Percentiles rank a stretch among this genome's conserved stretches.
These are phyloP conservation scores for Panonychus citri DNA, from an alignment of 1,140 invertebrate species.

Conservation along the genomic window DNA sequence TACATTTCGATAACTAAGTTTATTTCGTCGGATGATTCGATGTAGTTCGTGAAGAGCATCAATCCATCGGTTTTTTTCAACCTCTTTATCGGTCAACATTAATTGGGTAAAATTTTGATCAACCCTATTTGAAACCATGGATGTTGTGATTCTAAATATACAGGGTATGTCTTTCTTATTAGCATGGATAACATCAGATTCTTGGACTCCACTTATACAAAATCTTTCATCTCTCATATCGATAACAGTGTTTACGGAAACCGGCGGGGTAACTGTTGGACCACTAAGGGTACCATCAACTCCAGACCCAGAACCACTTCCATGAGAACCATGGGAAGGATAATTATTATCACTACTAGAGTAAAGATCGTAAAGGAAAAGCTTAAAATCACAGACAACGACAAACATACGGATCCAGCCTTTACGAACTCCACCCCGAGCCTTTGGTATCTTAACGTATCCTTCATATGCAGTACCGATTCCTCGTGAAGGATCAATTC, in stretches of 20 bases:
- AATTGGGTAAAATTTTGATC: conserved; percentile 31
- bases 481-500: conserved; percentile 85
- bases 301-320: background rate
- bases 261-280: conserved; percentile 4
- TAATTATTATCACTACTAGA: conserved; percentile 19
- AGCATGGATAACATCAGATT: conserved; percentile 96
- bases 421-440: conserved; percentile 77
- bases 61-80: conserved; percentile 95
- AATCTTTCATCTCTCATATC: conserved; percentile 68
- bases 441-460: conserved; percentile 84
- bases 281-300: background rate
- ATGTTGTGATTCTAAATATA: conserved; percentile 69
- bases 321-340: background rate
- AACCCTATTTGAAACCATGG: conserved; percentile 15
- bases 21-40: conserved; percentile 83
- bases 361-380: conserved; percentile 87
- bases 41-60: conserved; percentile 88
- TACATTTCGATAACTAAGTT: conserved; percentile 73
- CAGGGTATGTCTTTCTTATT: conserved; percentile 96
- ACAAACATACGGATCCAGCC: conserved; percentile 95
- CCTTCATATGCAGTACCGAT: conserved; percentile 94
- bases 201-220: conserved; percentile 73
- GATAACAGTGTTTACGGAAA: conserved; percentile 15
- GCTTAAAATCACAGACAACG: conserved; percentile 96
- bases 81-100: conserved; percentile 85